Percentiles rank a stretch among this genome's conserved stretches.
Evolutionary conservation across 2,888 invertebrate genomes (phyloP).

Genomic region (Sphinx pinastri): DNA sequence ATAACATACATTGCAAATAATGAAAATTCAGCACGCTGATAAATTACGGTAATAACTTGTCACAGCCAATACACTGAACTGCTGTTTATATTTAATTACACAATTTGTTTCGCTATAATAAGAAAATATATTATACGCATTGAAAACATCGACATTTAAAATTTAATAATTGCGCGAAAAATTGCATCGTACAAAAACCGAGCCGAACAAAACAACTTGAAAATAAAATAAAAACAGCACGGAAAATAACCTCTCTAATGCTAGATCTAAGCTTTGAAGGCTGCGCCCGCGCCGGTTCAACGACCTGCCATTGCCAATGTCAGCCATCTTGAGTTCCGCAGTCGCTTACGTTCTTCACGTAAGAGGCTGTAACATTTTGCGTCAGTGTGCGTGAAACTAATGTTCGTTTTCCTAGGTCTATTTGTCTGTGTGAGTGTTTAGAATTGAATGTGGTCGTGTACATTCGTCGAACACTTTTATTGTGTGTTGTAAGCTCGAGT

Average conservation of each 20-base stretch:
- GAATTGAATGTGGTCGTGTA: constrained; percentile 59
- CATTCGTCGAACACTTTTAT: constrained; percentile 44
- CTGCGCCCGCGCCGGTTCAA: constrained; percentile 76
- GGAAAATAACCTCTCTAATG: constrained; percentile 81
- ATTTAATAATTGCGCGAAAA: constrained; percentile 35
- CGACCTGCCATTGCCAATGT: constrained; percentile 83
- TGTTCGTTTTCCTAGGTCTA: constrained; percentile 79
- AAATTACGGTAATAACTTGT: constrained; percentile 35
- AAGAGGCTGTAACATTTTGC: constrained; percentile 79
- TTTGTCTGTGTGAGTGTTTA: constrained; percentile 61
- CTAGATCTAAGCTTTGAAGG: constrained; percentile 82
- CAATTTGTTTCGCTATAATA: constrained; percentile 29
- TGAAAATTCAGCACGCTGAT: constrained; percentile 41
- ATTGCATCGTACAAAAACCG: constrained; percentile 42
- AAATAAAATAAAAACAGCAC: constrained; percentile 64
- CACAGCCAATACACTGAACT: constrained; percentile 26
- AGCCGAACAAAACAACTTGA: constrained; percentile 50
- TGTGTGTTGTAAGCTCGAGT: constrained; percentile 51
- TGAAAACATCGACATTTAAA: constrained; percentile 15
- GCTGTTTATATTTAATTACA: constrained; percentile 28
- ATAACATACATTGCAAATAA: constrained; percentile 20
- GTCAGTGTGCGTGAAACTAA: constrained; percentile 72
- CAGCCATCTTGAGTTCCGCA: constrained; percentile 84
- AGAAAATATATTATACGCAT: constrained; percentile 31
- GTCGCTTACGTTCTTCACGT: constrained; percentile 83